Conservation (phyloP, 2,113 vertebrate species). For the Rhinichthys klamathensis region DNA sequence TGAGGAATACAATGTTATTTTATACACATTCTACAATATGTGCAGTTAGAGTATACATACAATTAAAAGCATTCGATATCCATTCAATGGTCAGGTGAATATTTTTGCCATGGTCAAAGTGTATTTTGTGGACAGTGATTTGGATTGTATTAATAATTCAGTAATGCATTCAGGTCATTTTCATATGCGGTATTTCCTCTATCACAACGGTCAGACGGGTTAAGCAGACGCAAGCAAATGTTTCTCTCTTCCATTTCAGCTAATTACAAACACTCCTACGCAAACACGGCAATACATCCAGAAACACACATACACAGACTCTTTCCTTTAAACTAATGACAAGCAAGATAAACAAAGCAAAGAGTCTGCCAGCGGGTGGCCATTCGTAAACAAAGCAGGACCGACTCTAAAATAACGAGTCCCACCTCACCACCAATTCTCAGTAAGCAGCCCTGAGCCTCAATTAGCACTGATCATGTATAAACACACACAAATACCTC, state of each 20-base stretch:
- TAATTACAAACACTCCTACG: conserved; percentile 31
- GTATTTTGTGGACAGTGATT: background rate
- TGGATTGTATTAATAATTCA: background rate
- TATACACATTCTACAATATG: background rate
- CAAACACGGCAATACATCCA: background rate
- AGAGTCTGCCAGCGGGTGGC: background rate
- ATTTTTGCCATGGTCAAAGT: background rate
- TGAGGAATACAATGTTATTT: no score
- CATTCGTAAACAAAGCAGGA: conserved; percentile 5
- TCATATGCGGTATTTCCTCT: background rate
- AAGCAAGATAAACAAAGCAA: conserved; percentile 20
- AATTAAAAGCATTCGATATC: background rate
- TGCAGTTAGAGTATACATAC: background rate
- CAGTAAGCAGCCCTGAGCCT: conserved; percentile 14
- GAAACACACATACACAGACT: conserved; percentile 19
- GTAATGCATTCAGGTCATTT: background rate
- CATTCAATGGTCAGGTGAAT: background rate
- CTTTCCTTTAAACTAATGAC: conserved; percentile 12
- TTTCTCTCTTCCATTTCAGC: conserved; percentile 12
- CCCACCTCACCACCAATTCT: conserved; percentile 9
- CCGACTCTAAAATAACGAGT: conserved; percentile 21
- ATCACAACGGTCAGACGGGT: background rate
- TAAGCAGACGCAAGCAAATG: conserved; percentile 6
- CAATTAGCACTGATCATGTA: conserved; percentile 2
- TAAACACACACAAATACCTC: background rate